Conservation (phyloP, 2,888 invertebrate species). For the Baccha elongata region DNA sequence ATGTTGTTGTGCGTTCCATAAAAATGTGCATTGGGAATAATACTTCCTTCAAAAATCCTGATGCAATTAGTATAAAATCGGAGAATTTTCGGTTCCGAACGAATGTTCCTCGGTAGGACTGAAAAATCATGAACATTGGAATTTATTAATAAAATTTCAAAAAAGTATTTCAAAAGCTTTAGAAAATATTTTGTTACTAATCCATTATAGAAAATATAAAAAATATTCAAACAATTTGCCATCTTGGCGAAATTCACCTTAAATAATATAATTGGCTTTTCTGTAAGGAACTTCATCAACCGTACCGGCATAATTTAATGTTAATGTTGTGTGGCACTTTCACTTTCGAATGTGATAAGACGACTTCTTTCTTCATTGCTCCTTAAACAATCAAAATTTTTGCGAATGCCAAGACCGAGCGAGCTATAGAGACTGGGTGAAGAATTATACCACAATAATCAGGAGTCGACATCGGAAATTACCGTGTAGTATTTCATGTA, state of each 20-base stretch:
- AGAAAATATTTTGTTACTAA: too few species aligned
- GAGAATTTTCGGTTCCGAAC: too few species aligned
- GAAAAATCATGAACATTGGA: too few species aligned
- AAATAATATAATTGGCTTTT: not conserved
- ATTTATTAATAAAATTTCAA: too few species aligned
- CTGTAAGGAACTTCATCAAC: not conserved
- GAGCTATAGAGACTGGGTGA: too few species aligned
- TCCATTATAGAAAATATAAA: too few species aligned
- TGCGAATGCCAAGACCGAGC: not conserved
- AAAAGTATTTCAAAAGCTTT: too few species aligned
- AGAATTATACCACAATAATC: not conserved
- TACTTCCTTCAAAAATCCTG: too few species aligned
- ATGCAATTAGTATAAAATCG: too few species aligned
- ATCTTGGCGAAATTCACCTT: conserved; percentile 5
- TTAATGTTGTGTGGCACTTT: conserved; percentile 65
- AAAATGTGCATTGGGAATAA: too few species aligned
- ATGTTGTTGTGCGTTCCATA: too few species aligned
- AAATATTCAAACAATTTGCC: not conserved
- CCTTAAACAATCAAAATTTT: not conserved
- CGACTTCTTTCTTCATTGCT: not conserved
- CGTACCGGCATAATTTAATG: conserved; percentile 40
- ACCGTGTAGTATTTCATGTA: conserved; percentile 23
- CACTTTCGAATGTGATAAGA: conserved; percentile 47
- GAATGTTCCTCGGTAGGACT: too few species aligned
- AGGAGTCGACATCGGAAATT: conserved; percentile 41